A percentile compares a stretch with the other conserved stretches of the same genome.
Evolutionary conservation across 2,888 invertebrate genomes (phyloP).

Genomic region (Romanomermis culicivorax): DNA sequence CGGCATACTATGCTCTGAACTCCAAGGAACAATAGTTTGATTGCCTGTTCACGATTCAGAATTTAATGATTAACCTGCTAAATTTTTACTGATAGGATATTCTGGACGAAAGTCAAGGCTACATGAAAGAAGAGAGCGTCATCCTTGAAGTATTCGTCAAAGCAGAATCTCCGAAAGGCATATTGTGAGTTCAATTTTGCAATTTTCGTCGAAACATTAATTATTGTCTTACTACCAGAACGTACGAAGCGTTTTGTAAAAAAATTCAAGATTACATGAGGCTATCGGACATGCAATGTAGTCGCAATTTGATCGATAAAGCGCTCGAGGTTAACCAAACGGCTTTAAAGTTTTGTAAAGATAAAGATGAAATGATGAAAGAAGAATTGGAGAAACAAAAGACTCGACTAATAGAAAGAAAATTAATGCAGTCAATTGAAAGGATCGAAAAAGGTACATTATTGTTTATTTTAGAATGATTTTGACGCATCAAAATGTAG

Average conservation of each 20-base stretch:
- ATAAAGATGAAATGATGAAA: constrained; percentile 20
- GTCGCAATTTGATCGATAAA: constrained; percentile 24
- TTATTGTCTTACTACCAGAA: constrained; percentile 16
- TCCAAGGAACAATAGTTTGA: too few relatives aligned
- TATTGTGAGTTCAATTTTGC: constrained; percentile 33
- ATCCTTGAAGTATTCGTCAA: constrained; percentile 50
- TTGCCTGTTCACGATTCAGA: constrained; percentile 20
- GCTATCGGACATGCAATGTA: constrained; percentile 24
- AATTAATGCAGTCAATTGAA: constrained; percentile 26
- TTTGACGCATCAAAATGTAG: too few relatives aligned
- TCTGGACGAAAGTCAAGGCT: constrained; percentile 71
- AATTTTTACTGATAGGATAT: too few relatives aligned
- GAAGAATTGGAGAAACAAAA: constrained; percentile 22
- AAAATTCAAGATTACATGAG: constrained; percentile 26
- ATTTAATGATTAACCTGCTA: too few relatives aligned
- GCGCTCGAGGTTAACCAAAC: constrained; percentile 20
- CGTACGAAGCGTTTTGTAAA: constrained; percentile 23
- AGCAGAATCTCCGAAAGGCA: constrained; percentile 39
- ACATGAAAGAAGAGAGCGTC: constrained; percentile 64
- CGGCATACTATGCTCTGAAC: too few relatives aligned
- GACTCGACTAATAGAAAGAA: constrained; percentile 22
- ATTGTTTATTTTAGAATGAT: too few relatives aligned
- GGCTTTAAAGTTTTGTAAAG: constrained; percentile 27
- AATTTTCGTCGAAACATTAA: too few relatives aligned
- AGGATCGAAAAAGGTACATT: constrained; percentile 25